Base-by-base conservation (phyloP, 2,113 vertebrate genomes). In the human (Homo sapiens) region DNA sequence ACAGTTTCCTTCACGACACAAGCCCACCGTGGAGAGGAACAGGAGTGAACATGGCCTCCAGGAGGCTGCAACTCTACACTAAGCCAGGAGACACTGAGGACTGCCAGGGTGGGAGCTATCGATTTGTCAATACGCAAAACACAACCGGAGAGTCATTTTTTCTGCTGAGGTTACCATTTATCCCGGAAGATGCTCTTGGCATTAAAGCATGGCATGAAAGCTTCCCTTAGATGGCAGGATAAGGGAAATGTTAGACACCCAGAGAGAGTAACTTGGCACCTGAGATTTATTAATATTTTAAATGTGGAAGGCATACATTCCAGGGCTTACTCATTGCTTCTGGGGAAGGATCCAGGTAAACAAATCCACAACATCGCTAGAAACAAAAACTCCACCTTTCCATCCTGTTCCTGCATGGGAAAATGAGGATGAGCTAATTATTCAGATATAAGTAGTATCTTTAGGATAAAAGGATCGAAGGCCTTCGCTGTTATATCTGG, bases 131-230 rank as follows among this genome's bases (percentile, higher is more conserved):
- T 94, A 97, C 0, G 7, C 11, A 90, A 98, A 94, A 91, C 89
- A 38, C 89, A 70, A 73, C 89, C 92, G 2, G 87, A 89, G 95
- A 96, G 81, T 16, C 80, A 16, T 70, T 35, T 73, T 97, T 97
- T 96, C 96, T 97, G 96, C 98, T 97, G 97, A 96, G 93, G 97
- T 86, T 76, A 75, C 94, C 90, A 78, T 88, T 97, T 96, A 96
- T 87, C 96, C 96, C 57, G 45, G 95, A 98, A 98, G 97, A 89
- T n/a, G 93, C 90, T 97, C 35, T 95, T 85, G 98, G 97, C 95
- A 79, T 89, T 6, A 68, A 90, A 40, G 85, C 45, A 0, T 55
- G 92, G 84, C 89, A 92, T 50, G 83, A 94, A 95, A 96, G 94
- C 96, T 80, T 95, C 96, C 76, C 91, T 90, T 81, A 35, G 89